phyloP scores from a whole-genome alignment of 2,797 vertebrate genomes.

The Paratrypauchen microcephalus region DNA sequence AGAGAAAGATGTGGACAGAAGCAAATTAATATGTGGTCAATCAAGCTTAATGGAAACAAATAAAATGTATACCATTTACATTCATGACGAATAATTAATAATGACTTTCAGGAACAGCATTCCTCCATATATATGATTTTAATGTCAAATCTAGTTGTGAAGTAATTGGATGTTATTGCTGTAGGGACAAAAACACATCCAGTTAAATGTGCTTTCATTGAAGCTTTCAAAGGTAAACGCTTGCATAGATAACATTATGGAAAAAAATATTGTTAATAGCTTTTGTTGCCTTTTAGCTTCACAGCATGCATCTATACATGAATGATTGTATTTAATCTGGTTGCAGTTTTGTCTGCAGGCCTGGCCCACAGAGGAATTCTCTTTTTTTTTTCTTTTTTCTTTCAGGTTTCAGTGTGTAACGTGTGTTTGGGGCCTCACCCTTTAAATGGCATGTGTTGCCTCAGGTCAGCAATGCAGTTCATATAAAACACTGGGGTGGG shows the following conservation, averaged over 20 bases:
- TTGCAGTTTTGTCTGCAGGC: background rate
- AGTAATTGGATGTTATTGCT: background rate
- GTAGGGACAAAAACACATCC: background rate
- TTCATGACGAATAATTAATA: slow-evolving; percentile 16
- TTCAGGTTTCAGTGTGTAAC: background rate
- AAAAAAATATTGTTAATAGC: background rate
- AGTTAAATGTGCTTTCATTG: slow-evolving; percentile 8
- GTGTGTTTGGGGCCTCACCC: slow-evolving; percentile 8
- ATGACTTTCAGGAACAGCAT: slow-evolving; percentile 15
- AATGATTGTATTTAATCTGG: background rate
- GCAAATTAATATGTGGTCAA: slow-evolving; percentile 29
- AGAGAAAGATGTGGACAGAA: background rate
- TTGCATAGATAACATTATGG: background rate
- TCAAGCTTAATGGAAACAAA: slow-evolving; percentile 39
- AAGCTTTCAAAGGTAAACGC: background rate
- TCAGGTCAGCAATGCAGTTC: slow-evolving; percentile 3
- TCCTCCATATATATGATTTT: slow-evolving; percentile 12
- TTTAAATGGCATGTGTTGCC: background rate
- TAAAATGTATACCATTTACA: slow-evolving; percentile 35
- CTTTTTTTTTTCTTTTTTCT: background rate
- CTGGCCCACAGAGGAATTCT: background rate
- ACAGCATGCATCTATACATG: background rate
- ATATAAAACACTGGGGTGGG: background rate
- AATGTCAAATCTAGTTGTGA: slow-evolving; percentile 17
- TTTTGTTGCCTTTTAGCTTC: background rate